phyloP scores from a whole-genome alignment of 2,113 vertebrate species.

The Stictonetta naevosa region DNA sequence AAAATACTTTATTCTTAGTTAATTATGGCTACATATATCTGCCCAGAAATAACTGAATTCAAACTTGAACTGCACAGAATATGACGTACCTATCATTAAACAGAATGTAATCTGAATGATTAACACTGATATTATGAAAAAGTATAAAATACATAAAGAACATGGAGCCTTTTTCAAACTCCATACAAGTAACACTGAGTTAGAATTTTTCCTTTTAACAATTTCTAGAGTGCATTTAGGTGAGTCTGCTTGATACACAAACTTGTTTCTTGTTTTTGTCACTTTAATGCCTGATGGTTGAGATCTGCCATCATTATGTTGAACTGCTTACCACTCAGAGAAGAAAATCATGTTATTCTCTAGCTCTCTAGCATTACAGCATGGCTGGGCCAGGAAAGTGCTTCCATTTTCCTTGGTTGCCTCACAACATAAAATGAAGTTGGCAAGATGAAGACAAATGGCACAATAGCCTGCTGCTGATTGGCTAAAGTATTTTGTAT shows the following conservation, averaged over 20 bases:
- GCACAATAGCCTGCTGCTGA: constrained; percentile 64
- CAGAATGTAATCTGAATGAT: not conserved
- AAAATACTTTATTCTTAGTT: not conserved
- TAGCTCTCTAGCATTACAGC: not conserved
- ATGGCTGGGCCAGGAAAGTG: not conserved
- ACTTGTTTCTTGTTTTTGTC: not conserved
- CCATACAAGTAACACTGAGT: not conserved
- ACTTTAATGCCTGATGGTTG: not conserved
- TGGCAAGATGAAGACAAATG: constrained; percentile 84
- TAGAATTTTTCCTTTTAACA: not conserved
- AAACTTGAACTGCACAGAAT: not conserved
- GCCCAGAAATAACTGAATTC: not conserved
- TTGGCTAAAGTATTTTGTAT: constrained; percentile 70
- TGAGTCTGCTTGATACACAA: not conserved
- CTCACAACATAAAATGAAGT: constrained; percentile 26
- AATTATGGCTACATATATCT: not conserved
- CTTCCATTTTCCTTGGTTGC: constrained; percentile 12
- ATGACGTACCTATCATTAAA: not conserved
- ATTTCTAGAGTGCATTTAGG: not conserved
- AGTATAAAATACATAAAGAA: not conserved
- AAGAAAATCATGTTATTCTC: not conserved
- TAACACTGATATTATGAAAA: not conserved
- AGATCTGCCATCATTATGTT: not conserved
- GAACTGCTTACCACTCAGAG: not conserved
- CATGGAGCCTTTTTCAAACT: not conserved